Evolutionary conservation across 2,888 invertebrate species (phyloP), one percentile per base, ranked within the genome.

Genomic region (Hirtodrosophila duncani): DNA sequence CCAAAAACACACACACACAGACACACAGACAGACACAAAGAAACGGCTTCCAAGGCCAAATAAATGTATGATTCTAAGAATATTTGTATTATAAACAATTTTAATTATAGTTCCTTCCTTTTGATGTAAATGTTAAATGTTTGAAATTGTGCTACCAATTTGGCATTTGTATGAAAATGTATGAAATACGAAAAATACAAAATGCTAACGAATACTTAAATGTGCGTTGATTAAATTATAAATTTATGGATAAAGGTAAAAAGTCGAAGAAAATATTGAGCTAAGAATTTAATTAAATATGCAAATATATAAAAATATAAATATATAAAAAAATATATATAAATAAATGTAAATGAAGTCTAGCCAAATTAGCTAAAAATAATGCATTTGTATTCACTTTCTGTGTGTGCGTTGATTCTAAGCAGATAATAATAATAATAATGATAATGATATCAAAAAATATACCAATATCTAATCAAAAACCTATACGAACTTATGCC

Each of bases 281-380:
- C 3, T 8, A 26, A 6, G 8, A 26, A 8, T 6, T 8, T 26
- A 26, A 26, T 26, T 6, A 26, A 8, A 26, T 9, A 26, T 26
- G 8, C 3, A 9, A 6, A 8, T 26, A 27, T 18, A 57, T 39
- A 26, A 21, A 42, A 14, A 26, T 20, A 7, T 21, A 42, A 10
- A 11, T 10, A 8, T 9, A 20, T 2, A 41, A 8, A 11, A 41
- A 13, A 6, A 16, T 23, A 11, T 52, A 52, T 30, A 42, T 53
- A 33, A 53, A 21, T 41, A 42, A 45, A 41, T 27, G 23, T 21
- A 14, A 39, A 29, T 20, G 9, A 58, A 71, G 37, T 63, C 59
- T 72, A 72, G 74, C 72, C 79, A 72, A 81, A 78, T 68, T 64
- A 51, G 31, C 26, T 23, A 26, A 38, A 14, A 41, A 50, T 26